Evolutionary conservation across 2,113 vertebrate species (phyloP), one percentile per base, ranked within the genome.

Genomic region (Poeciliopsis prolifica): DNA sequence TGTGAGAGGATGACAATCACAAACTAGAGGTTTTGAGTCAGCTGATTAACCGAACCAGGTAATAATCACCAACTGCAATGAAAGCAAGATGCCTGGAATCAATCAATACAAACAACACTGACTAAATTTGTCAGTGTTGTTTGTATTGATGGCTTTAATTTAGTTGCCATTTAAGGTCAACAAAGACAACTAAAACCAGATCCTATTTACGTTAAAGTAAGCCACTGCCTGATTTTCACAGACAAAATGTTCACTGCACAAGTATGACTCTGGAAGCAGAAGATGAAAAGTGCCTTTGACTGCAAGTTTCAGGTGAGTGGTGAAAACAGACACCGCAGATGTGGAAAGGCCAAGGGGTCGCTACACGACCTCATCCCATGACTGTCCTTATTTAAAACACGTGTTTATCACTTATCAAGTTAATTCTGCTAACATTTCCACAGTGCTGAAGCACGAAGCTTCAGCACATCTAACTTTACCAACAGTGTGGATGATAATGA

Each of bases 121-220:
- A 65, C 70, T 31, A 1, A 68, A 42, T 31, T 14, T 22, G 4
- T 3, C n/a, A n/a, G n/a, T n/a, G n/a, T n/a, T n/a, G n/a, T n/a
- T n/a, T n/a, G n/a, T n/a, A n/a, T n/a, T n/a, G n/a, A n/a, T n/a
- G 66, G 61, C 75, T 89, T 91, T 77, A 69, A 82, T 92, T 92
- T 77, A 79, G 85, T 93, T 93, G 84, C 96, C 95, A 95, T 97
- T 94, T 96, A 96, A 73, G 94, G 96, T 76, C 92, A 95, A 83
- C 91, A 76, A 67, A 82, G 68, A 71, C 64, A 58, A 90, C 82
- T 81, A 91, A 85, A 87, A 82, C 86, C 63, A 76, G 74, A 74
- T 72, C 77, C 40, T 0, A 4, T 76, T 74, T 61, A 68, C 85
- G 74, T 85, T 91, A 89, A 91, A 89, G 84, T 84, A 84, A 92